phyloP scores from a whole-genome alignment of 2,113 vertebrate species.

The Atrichornis clamosus region DNA sequence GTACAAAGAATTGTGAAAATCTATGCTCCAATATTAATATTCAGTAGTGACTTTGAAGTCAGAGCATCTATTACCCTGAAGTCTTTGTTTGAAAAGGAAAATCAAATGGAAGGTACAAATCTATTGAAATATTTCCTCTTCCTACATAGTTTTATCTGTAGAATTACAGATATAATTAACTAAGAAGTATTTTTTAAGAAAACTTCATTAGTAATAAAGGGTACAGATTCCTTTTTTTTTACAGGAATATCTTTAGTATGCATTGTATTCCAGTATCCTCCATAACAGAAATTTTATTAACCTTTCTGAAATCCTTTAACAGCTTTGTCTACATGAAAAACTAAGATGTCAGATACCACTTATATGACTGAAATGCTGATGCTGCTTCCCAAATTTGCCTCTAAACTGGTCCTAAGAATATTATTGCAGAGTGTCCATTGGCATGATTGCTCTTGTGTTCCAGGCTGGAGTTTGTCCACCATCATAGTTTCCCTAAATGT shows the following conservation, averaged over 20 bases:
- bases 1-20: not conserved
- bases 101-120: not conserved
- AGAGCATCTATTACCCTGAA: not conserved
- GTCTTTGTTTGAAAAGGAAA: not conserved
- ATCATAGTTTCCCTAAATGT: not conserved
- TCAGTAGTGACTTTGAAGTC: not conserved
- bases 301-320: not conserved
- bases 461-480: not conserved
- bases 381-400: not conserved
- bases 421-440: not conserved
- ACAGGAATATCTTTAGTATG: not conserved
- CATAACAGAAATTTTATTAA: not conserved
- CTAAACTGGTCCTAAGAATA: not conserved
- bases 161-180: not conserved
- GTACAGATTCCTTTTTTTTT: not conserved
- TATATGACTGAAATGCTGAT: not conserved
- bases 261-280: not conserved
- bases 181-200: not conserved
- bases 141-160: not conserved
- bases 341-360: not conserved
- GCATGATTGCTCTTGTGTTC: not conserved
- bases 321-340: not conserved
- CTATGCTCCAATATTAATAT: not conserved
- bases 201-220: not conserved
- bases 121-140: not conserved